A percentile compares a stretch with the other conserved stretches of the same genome.
Evolutionary conservation across 2,797 vertebrate species (phyloP).

Genomic region (Gephyroberyx darwinii): DNA sequence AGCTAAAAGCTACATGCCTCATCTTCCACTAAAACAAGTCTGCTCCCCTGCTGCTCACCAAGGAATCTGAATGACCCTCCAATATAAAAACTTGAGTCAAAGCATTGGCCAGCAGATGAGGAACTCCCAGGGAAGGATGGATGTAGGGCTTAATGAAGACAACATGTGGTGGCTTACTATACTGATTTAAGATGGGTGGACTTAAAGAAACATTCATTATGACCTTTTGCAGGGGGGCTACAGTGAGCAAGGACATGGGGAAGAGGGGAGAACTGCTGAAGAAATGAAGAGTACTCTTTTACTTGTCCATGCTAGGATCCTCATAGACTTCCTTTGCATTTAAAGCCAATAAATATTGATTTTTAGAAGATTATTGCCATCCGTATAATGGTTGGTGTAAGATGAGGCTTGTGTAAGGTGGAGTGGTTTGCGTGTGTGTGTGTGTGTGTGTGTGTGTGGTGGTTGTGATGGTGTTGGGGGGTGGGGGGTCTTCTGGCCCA

Average conservation of each 20-base stretch:
- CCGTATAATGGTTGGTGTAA: conserved; percentile 4
- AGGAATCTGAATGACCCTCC: neutral
- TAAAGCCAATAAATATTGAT: conserved; percentile 39
- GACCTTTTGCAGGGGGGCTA: neutral
- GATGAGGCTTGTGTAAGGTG: conserved; percentile 21
- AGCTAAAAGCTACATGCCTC: neutral
- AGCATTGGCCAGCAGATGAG: conserved; percentile 46
- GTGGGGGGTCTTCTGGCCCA: conserved; percentile 10
- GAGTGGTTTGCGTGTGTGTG: conserved; percentile 1
- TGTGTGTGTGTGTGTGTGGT: neutral
- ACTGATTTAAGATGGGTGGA: conserved; percentile 7
- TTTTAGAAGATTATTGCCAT: conserved; percentile 28
- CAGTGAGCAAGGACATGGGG: conserved; percentile 11
- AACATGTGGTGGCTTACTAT: conserved; percentile 36
- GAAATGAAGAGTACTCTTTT: neutral
- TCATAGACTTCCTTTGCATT: conserved; percentile 34
- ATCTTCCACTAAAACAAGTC: neutral
- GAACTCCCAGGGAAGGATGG: conserved; percentile 34
- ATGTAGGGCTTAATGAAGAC: conserved; percentile 47
- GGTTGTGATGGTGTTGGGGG: neutral
- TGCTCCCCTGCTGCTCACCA: neutral
- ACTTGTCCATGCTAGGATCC: conserved; percentile 4
- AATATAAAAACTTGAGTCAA: conserved; percentile 41
- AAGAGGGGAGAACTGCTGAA: conserved; percentile 16
- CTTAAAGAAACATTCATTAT: neutral